These are phyloP conservation scores for Alligator sinensis DNA, from an alignment of 2,113 vertebrate genomes.

Conservation along the genomic window DNA sequence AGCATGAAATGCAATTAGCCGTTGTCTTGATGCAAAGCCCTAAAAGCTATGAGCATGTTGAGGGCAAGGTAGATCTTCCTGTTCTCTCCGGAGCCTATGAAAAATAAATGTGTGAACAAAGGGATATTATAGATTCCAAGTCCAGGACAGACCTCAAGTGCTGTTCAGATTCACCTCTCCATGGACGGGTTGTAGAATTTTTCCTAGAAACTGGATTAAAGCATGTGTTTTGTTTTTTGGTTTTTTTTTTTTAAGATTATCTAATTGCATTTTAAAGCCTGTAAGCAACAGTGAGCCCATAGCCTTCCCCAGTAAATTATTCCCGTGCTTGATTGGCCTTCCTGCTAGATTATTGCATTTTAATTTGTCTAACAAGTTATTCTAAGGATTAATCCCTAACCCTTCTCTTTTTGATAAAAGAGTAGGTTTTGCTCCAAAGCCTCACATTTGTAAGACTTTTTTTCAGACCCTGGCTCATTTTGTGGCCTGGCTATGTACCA, in stretches of 20 bases:
- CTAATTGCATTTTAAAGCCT: no score
- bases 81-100: background rate
- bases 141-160: background rate
- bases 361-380: no score
- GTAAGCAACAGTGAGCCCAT: no score
- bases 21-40: background rate
- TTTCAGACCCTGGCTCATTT: background rate
- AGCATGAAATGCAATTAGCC: no score
- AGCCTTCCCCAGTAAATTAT: no score
- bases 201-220: background rate
- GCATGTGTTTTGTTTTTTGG: background rate
- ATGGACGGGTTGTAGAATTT: background rate
- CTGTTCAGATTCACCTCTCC: background rate
- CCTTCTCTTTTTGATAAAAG: background rate
- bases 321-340: no score
- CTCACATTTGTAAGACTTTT: background rate
- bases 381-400: no score
- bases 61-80: background rate
- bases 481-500: background rate
- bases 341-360: no score
- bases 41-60: background rate
- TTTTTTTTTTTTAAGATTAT: no score
- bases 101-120: background rate
- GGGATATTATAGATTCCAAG: background rate
- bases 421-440: background rate